These are phyloP conservation scores for Uropsilus gracilis DNA, from an alignment of 2,113 vertebrate species.

Conservation along the genomic window DNA sequence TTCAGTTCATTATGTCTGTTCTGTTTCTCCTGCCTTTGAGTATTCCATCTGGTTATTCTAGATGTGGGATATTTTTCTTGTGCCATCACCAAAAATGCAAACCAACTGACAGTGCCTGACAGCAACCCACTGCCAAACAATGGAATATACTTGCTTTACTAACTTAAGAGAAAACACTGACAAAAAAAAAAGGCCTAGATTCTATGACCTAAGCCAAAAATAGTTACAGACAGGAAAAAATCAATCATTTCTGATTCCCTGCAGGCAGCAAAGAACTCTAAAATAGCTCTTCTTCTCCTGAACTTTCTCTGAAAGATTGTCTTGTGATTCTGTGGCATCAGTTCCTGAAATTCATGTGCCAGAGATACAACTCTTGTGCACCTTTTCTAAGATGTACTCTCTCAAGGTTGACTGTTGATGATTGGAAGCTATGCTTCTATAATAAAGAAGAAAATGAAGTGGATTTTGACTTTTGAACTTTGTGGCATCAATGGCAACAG, in stretches of 20 bases:
- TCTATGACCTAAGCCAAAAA: constrained; percentile 68
- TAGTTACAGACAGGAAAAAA: constrained; percentile 49
- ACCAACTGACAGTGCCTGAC: constrained; percentile 8
- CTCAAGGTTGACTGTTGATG: not conserved
- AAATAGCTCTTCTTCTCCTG: constrained; percentile 57
- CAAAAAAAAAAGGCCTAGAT: constrained; percentile 25
- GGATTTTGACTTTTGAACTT: constrained; percentile 21
- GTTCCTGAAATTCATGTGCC: constrained; percentile 21
- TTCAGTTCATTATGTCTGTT: constrained; percentile 37
- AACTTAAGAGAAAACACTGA: constrained; percentile 9
- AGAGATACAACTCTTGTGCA: not conserved
- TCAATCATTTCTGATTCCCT: constrained; percentile 55
- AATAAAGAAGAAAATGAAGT: not conserved
- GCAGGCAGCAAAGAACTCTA: constrained; percentile 56
- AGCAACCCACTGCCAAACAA: constrained; percentile 14
- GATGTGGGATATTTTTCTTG: not conserved
- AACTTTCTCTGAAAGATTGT: constrained; percentile 59
- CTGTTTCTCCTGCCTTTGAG: constrained; percentile 14
- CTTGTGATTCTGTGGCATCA: constrained; percentile 11
- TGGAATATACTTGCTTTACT: constrained; percentile 34
- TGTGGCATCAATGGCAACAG: not conserved
- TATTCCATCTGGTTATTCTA: constrained; percentile 40
- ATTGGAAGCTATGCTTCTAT: not conserved
- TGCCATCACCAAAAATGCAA: constrained; percentile 34
- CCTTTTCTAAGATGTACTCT: constrained; percentile 36